A percentile compares a stretch with the other conserved stretches of the same genome.
phyloP scores from a whole-genome alignment of 2,888 invertebrate species.

The Hesperia comma region DNA sequence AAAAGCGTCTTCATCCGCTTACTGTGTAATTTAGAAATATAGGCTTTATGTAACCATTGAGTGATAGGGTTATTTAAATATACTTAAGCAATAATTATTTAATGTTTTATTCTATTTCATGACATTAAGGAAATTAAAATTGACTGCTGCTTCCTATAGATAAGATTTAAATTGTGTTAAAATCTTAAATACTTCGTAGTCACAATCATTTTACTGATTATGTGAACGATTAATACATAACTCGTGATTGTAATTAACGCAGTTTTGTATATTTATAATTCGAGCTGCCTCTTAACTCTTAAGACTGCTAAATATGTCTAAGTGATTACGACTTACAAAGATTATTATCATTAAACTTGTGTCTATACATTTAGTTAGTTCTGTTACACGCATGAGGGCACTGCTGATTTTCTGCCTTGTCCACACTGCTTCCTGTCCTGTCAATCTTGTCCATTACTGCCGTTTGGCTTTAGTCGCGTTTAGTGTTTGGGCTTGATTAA shows the following conservation, averaged over 20 bases:
- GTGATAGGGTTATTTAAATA: background rate
- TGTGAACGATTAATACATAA: background rate
- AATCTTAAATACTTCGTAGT: background rate
- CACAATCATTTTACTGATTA: background rate
- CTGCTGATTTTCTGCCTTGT: background rate
- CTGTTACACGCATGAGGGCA: background rate
- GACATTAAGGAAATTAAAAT: background rate
- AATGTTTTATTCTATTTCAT: background rate
- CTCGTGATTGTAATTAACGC: background rate
- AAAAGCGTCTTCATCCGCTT: conserved; percentile 29
- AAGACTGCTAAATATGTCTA: no score
- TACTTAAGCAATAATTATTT: background rate
- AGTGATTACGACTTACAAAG: background rate
- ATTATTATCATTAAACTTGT: background rate
- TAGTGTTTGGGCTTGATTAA: background rate
- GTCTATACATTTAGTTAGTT: background rate
- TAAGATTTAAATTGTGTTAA: background rate
- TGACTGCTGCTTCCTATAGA: background rate
- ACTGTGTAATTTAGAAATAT: conserved; percentile 6
- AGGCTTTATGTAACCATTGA: background rate
- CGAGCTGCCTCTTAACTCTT: no score
- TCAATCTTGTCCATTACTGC: background rate
- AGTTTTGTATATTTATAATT: no score
- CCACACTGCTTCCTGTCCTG: background rate
- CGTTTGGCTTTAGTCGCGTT: background rate